phyloP scores from a whole-genome alignment of 2,888 invertebrate species.

The Atethmia centrago region DNA sequence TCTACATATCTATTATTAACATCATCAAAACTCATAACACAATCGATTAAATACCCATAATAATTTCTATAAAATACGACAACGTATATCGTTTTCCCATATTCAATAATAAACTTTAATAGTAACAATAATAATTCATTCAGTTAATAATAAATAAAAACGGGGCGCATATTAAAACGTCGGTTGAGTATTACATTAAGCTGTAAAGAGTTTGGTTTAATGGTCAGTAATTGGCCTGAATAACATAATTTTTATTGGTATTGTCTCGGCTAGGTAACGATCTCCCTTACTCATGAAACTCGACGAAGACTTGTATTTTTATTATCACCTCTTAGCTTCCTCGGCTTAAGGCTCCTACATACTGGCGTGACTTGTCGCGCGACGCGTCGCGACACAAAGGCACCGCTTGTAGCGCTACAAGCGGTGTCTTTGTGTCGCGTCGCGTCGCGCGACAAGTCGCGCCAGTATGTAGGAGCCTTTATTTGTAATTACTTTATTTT shows the following conservation, averaged over 20 bases:
- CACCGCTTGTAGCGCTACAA: too few relatives aligned
- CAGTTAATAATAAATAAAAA: slow-evolving; percentile 73
- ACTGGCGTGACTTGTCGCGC: too few relatives aligned
- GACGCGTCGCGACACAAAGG: too few relatives aligned
- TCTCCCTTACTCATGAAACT: slow-evolving; percentile 71
- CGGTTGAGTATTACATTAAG: slow-evolving; percentile 77
- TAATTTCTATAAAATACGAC: slow-evolving; percentile 60
- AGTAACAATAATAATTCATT: slow-evolving; percentile 65
- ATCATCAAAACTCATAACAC: slow-evolving; percentile 44
- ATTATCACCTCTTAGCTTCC: too few relatives aligned
- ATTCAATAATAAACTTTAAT: slow-evolving; percentile 65
- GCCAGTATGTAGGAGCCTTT: too few relatives aligned
- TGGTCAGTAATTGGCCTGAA: slow-evolving; percentile 84
- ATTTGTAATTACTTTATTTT: too few relatives aligned
- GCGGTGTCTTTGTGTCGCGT: too few relatives aligned
- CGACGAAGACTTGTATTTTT: slow-evolving; percentile 60
- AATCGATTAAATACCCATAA: slow-evolving; percentile 52
- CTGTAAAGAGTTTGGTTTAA: slow-evolving; percentile 85
- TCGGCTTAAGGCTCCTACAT: too few relatives aligned
- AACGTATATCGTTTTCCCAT: slow-evolving; percentile 49
- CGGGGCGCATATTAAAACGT: slow-evolving; percentile 70
- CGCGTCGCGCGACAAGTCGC: too few relatives aligned
- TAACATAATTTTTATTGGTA: slow-evolving; percentile 88
- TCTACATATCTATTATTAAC: neutral
- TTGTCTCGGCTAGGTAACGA: slow-evolving; percentile 80